phyloP scores from a whole-genome alignment of 2,888 invertebrate species.

The Lasioglossum calceatum region DNA sequence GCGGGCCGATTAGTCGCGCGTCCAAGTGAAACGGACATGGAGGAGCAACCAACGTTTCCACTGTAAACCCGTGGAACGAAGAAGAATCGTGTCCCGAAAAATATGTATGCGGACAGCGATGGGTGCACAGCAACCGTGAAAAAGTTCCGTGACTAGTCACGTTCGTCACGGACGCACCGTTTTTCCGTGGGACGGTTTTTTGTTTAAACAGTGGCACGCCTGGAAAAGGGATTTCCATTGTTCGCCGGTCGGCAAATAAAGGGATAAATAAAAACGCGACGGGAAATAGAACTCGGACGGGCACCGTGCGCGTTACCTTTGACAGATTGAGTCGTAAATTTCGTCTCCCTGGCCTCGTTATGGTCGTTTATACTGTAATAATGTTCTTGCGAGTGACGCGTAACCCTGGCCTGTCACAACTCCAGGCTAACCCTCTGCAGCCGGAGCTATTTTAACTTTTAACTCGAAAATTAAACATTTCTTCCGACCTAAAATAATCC shows the following conservation, averaged over 20 bases:
- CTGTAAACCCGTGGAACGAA: not conserved
- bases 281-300: not conserved
- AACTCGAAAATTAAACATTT: too few relatives aligned
- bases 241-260: conserved; percentile 16
- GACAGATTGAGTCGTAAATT: conserved; percentile 37
- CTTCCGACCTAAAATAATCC: too few relatives aligned
- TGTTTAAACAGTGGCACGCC: conserved; percentile 30
- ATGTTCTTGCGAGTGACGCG: not conserved
- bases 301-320: not conserved
- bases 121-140: conserved; percentile 18
- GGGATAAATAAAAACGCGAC: conserved; percentile 9
- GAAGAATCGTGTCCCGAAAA: conserved; percentile 16
- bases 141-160: conserved; percentile 55
- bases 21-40: conserved; percentile 38
- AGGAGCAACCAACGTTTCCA: conserved; percentile 37
- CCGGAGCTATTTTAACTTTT: too few relatives aligned
- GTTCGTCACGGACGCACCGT: conserved; percentile 56
- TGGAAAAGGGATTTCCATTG: conserved; percentile 20
- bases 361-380: not conserved
- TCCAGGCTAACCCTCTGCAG: too few relatives aligned
- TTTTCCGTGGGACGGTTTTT: conserved; percentile 43
- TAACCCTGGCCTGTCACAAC: not conserved
- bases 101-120: conserved; percentile 27
- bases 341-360: not conserved
- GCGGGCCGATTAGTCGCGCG: conserved; percentile 75